Percentiles rank a stretch among this genome's conserved stretches.
Conservation (phyloP, 2,888 invertebrate species). For the Chaetogeoica ovagalla region DNA sequence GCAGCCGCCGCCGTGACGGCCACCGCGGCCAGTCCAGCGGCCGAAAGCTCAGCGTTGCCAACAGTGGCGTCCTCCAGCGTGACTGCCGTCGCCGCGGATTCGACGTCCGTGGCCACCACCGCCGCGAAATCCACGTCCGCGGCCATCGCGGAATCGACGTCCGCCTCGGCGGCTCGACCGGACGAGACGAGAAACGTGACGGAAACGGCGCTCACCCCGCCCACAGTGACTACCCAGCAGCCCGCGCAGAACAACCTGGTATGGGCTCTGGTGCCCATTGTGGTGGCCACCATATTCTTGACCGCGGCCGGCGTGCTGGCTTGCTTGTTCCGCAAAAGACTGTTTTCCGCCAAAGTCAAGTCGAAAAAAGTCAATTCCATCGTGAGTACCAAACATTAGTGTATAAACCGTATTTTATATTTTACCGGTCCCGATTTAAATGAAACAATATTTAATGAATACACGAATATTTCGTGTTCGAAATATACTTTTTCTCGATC, state of each 20-base stretch:
- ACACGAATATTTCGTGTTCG: too few species aligned
- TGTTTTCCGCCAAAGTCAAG: slow-evolving; percentile 62
- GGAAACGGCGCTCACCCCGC: slow-evolving; percentile 27
- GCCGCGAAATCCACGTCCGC: background rate
- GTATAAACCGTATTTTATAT: too few species aligned
- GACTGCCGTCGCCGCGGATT: slow-evolving; percentile 54
- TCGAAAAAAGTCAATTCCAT: slow-evolving; percentile 54
- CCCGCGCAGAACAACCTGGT: slow-evolving; percentile 61
- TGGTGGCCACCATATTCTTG: slow-evolving; percentile 72
- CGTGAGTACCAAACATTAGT: slow-evolving; percentile 36
- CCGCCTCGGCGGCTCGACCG: slow-evolving; percentile 57
- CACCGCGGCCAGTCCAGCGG: slow-evolving; percentile 56
- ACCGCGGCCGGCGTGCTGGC: slow-evolving; percentile 70
- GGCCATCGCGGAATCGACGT: slow-evolving; percentile 55
- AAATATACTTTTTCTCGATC: too few species aligned
- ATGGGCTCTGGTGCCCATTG: slow-evolving; percentile 71
- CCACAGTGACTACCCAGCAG: slow-evolving; percentile 53
- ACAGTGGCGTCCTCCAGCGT: background rate
- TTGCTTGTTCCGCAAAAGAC: slow-evolving; percentile 72
- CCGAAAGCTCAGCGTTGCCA: background rate
- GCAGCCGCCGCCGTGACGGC: background rate
- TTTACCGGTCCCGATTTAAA: too few species aligned
- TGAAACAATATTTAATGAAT: too few species aligned
- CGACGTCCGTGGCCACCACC: slow-evolving; percentile 55
- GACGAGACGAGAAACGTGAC: slow-evolving; percentile 51